Base-by-base conservation (phyloP, 2,797 vertebrate genomes). In the Arremon brunneinucha region DNA sequence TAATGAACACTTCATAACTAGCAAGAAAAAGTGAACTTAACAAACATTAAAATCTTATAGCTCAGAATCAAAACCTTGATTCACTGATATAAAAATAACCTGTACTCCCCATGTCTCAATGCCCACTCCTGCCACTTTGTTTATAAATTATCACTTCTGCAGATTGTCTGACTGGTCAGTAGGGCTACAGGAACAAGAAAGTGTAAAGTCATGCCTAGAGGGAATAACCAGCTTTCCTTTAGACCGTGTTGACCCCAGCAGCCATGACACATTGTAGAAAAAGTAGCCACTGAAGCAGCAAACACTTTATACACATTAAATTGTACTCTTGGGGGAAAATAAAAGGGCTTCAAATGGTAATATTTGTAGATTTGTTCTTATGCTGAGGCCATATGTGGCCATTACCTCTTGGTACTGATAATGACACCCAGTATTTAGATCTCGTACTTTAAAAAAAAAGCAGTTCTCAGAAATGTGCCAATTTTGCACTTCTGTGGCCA, bases 41-140 rank as follows among this genome's bases (percentile, higher is more conserved):
- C 8, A 71, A 49, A 37, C 39, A 74, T 64, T 72, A 63, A 77
- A 53, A 75, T 39, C 34, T 70, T 77, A 69, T 6, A 77, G 28
- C 27, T 83, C 69, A 64, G 62, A 80, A 84, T 4, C 2, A 21
- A 94, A 87, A 72, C 16, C 10, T 60, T 37, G 44, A 69, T 39
- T 94, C 81, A 52, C 32, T 34, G 28, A 44, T 90, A 89, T 92
- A 69, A 94, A 97, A 93, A 68, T 79, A 85, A 37, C 12, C n/a
- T 49, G 8, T 47, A 6, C 10, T 69, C 39, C 30, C 9, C 3
- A 1, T 14, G 27, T 64, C 37, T 89, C 77, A 63, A 0, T 39
- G 50, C 35, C n/a, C 53, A n/a, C 22, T 89, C 20, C 50, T 91
- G 71, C 23, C 64, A 68, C 56, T 55, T 43, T 50, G 23, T 50